Conservation (phyloP, 2,113 vertebrate species). For the Caranx melampygus region DNA sequence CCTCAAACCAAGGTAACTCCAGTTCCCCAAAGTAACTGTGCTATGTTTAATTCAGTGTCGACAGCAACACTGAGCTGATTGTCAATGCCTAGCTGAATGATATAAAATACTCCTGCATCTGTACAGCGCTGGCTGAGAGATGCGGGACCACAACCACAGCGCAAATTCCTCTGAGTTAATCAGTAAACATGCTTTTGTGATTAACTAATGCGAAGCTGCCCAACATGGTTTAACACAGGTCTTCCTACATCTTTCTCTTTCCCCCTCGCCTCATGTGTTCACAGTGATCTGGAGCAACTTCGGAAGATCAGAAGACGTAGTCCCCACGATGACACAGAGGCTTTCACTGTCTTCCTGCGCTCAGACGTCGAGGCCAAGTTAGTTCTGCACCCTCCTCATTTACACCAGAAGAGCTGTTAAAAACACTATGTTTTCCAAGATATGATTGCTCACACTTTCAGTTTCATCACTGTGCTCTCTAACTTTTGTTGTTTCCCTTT, state of each 20-base stretch:
- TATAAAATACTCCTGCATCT: background rate
- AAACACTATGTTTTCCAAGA: background rate
- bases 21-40: background rate
- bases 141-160: background rate
- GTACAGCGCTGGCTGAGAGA: background rate
- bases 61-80: background rate
- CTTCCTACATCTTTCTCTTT: background rate
- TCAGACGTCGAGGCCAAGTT: constrained; percentile 97
- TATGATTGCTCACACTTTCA: background rate
- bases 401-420: background rate
- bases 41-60: background rate
- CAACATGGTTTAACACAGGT: background rate
- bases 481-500: background rate
- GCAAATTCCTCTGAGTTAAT: constrained; percentile 54
- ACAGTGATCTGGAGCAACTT: constrained; percentile 94
- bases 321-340: constrained; percentile 96
- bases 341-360: constrained; percentile 96
- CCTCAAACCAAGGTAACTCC: constrained; percentile 93
- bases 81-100: background rate
- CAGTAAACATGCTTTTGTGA: constrained; percentile 43
- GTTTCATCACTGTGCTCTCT: background rate
- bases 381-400: constrained; percentile 63
- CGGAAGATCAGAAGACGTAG: constrained; percentile 94
- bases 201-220: constrained; percentile 40
- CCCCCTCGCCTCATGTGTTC: background rate